Conservation (phyloP, 2,888 invertebrate species). For the Hesperia comma region DNA sequence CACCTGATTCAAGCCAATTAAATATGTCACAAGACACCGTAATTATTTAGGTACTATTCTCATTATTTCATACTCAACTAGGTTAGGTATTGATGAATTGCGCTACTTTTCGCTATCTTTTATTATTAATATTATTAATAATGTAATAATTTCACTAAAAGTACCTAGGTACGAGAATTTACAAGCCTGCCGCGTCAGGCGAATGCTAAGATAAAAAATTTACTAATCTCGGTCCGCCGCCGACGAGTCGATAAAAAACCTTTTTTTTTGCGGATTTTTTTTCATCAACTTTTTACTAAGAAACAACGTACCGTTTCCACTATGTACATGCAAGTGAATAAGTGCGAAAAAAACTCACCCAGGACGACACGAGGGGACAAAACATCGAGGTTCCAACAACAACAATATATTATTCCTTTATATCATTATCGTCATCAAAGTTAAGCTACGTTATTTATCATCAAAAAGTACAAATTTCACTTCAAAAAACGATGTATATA, state of each 20-base stretch:
- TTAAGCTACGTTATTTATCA: slow-evolving; percentile 56
- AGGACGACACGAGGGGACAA: slow-evolving; percentile 63
- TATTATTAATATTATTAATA: slow-evolving; percentile 45
- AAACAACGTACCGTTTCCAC: slow-evolving; percentile 58
- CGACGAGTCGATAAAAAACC: slow-evolving; percentile 67
- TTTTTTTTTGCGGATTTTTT: slow-evolving; percentile 71
- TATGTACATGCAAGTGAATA: slow-evolving; percentile 73
- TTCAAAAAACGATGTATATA: slow-evolving; percentile 46
- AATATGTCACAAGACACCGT: slow-evolving; percentile 12
- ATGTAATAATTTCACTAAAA: slow-evolving; percentile 75
- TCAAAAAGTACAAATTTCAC: slow-evolving; percentile 68
- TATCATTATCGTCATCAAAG: slow-evolving; percentile 42
- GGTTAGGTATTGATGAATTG: slow-evolving; percentile 76
- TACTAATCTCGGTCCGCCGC: slow-evolving; percentile 65
- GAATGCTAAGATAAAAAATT: slow-evolving; percentile 61
- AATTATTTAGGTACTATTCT: slow-evolving; percentile 64
- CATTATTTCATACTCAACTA: slow-evolving; percentile 74
- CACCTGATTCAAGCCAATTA: not conserved
- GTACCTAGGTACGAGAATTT: slow-evolving; percentile 66
- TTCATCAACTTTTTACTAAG: slow-evolving; percentile 60
- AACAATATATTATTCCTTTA: slow-evolving; percentile 55
- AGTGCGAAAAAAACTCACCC: slow-evolving; percentile 71
- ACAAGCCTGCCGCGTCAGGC: slow-evolving; percentile 54
- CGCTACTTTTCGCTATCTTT: slow-evolving; percentile 75
- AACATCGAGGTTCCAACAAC: slow-evolving; percentile 61